phyloP scores from a whole-genome alignment of 2,797 vertebrate species.

The Pyrrhura leucotis region DNA sequence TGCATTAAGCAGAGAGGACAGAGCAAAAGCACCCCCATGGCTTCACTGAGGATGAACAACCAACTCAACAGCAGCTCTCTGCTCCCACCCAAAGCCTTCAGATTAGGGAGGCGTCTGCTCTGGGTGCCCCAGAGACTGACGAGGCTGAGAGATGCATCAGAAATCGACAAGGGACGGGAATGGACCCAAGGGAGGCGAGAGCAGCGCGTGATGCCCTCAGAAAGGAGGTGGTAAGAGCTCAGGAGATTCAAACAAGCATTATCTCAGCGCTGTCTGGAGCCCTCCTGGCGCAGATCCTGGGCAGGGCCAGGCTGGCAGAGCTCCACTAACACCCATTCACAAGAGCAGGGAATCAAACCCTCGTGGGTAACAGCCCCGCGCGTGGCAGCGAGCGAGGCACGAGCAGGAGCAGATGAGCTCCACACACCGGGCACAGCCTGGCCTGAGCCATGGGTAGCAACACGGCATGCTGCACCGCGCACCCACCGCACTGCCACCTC shows the following conservation, averaged over 20 bases:
- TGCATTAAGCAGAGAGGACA: not conserved
- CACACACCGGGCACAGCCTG: rapidly evolving
- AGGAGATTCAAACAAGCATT: not conserved
- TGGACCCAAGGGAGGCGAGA: not conserved
- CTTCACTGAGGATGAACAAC: not conserved
- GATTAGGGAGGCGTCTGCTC: not conserved
- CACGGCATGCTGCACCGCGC: rapidly evolving
- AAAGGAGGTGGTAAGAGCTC: not conserved
- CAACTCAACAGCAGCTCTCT: not conserved
- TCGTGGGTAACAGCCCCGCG: rapidly evolving
- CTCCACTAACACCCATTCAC: not conserved
- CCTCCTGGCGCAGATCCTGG: constrained; percentile 24
- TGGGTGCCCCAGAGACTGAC: not conserved
- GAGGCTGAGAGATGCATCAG: not conserved
- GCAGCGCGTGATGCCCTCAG: not conserved
- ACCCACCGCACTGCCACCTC: not conserved
- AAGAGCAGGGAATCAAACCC: not conserved
- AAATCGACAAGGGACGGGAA: not conserved
- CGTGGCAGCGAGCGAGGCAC: rapidly evolving
- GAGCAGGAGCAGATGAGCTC: not conserved
- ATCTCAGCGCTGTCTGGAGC: constrained; percentile 3
- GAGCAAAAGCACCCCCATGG: not conserved
- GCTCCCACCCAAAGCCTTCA: not conserved
- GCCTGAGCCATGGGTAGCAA: not conserved
- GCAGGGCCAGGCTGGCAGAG: not conserved